Evolutionary conservation across 2,113 vertebrate species (phyloP), one percentile per base, ranked within the genome.

Genomic region (Myotis yumanensis): DNA sequence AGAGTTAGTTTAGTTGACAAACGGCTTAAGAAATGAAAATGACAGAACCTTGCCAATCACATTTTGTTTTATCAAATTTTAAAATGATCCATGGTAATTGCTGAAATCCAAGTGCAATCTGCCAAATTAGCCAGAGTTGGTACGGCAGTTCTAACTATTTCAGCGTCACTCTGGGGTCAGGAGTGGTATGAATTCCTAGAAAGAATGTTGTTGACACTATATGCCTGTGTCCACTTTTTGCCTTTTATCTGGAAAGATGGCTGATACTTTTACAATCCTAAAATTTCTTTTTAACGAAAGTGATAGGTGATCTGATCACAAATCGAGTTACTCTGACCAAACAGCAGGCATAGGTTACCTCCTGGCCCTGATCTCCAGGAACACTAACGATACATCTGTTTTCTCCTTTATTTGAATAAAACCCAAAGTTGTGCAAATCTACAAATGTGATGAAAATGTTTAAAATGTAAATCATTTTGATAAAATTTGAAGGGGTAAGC

Each of bases 401-500:
- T 95, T 79, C 72, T 88, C 54, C 48, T 30, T 94, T 72, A 82
- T 88, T 79, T 88, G 85, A 94, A 77, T 15, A 88, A 40, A 86
- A 75, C 23, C 30, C 90, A 93, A 66, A 72, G 87, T 83, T 72
- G 52, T 51, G 52, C 18, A 89, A 88, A 83, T 76, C 40, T 25
- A 30, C 20, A 82, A 96, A 95, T 32, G 35, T 59, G 64, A 93
- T 28, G 17, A 77, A 76, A 96, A 93, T 86, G 25, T 75, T 96
- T 90, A 57, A 93, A 90, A 93, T 75, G 37, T 37, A 86, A 87
- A 76, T 92, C 64, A 22, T 85, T 83, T 86, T 90, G 92, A 89
- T 86, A 64, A 88, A 95, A 57, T 96, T 64, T 66, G 82, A 68
- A 91, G 79, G 30, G 79, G 30, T 94, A 84, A n/a, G 32, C 89